phyloP scores from a whole-genome alignment of 2,797 vertebrate species.

The Erithacus rubecula region DNA sequence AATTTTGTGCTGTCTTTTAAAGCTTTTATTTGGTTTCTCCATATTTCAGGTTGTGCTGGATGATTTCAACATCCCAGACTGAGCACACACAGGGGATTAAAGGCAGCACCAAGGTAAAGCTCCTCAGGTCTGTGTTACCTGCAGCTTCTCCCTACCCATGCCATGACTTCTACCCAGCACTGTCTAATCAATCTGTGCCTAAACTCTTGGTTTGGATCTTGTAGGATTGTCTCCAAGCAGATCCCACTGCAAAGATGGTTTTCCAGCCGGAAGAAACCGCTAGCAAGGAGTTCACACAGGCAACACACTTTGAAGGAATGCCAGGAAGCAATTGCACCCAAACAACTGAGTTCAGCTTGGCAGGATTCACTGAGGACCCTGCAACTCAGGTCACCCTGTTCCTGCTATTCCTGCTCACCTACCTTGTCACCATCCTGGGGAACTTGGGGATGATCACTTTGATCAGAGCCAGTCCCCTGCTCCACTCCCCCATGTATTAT shows the following conservation, averaged over 20 bases:
- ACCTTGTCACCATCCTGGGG: background rate
- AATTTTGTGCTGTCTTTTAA: background rate
- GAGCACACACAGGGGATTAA: accelerated
- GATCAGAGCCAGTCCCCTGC: background rate
- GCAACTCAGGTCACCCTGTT: background rate
- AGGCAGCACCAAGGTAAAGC: background rate
- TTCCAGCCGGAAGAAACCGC: background rate
- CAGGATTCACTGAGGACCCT: background rate
- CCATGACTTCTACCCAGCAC: background rate
- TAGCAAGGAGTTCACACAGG: background rate
- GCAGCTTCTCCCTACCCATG: accelerated
- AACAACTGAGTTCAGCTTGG: background rate
- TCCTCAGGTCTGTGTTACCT: background rate
- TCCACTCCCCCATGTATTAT: slow-evolving; percentile 21
- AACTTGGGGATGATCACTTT: background rate
- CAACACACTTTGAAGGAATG: background rate
- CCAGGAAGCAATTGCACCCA: background rate
- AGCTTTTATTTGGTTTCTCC: accelerated
- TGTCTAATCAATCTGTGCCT: background rate
- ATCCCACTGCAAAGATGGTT: background rate
- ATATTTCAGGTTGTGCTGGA: background rate
- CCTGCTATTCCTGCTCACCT: background rate
- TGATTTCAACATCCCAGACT: background rate
- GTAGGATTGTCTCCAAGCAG: background rate
- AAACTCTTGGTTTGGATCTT: background rate